These are phyloP conservation scores for Pelvicachromis taeniatus DNA, from an alignment of 2,113 vertebrate species.

Conservation along the genomic window DNA sequence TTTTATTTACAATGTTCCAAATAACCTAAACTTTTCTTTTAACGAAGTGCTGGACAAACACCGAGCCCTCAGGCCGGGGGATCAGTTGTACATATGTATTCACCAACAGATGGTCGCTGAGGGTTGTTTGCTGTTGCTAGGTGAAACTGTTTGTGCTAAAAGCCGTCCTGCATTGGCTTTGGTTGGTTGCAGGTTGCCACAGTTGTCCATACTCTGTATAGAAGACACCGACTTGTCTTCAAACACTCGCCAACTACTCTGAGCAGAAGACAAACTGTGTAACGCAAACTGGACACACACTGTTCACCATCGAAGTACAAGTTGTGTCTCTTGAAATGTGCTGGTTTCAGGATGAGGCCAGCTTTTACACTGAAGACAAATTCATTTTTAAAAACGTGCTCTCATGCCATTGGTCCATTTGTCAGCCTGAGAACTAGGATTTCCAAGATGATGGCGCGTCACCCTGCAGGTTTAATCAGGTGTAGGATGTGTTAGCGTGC, in stretches of 20 bases:
- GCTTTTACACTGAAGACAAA: background rate
- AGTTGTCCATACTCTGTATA: fast-evolving
- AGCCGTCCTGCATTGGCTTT: background rate
- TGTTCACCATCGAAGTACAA: background rate
- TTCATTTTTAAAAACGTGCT: background rate
- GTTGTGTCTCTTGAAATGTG: background rate
- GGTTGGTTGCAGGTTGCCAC: background rate
- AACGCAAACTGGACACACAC: background rate
- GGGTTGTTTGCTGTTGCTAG: background rate
- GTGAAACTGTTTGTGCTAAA: background rate
- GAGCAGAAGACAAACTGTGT: fast-evolving
- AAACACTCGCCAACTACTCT: background rate
- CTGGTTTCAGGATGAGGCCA: background rate
- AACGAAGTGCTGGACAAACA: fast-evolving
- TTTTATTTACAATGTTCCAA: background rate
- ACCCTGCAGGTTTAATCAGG: background rate
- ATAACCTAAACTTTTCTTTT: background rate
- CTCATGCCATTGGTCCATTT: background rate
- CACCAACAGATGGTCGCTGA: background rate
- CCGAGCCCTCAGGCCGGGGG: background rate
- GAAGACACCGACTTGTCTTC: background rate
- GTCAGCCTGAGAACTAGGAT: fast-evolving
- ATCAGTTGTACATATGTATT: background rate
- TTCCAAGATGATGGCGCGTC: background rate
- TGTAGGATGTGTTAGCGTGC: fast-evolving